Conservation (phyloP, 2,113 vertebrate species). For the Centropus unirufus region DNA sequence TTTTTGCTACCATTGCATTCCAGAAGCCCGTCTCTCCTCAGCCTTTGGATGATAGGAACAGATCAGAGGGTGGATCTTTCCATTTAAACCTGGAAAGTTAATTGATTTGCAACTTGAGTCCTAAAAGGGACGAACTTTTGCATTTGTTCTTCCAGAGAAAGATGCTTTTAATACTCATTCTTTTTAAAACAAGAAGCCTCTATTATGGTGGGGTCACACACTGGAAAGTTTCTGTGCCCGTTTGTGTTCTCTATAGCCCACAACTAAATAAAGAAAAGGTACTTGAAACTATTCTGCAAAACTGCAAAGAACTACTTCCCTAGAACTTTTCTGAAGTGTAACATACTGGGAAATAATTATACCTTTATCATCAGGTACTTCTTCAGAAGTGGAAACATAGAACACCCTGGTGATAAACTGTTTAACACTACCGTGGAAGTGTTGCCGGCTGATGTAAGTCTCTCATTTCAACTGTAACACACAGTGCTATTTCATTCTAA, state of each 20-base stretch:
- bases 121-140: background rate
- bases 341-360: background rate
- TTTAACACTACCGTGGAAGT: slow-evolving; percentile 86
- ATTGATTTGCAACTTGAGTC: background rate
- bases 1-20: background rate
- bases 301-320: background rate
- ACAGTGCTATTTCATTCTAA: background rate
- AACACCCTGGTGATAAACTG: slow-evolving; percentile 80
- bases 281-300: background rate
- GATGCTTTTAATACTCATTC: background rate
- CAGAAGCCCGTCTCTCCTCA: background rate
- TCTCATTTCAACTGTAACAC: background rate
- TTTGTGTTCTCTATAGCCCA: background rate
- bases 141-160: background rate
- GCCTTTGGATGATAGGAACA: background rate
- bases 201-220: background rate
- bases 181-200: background rate
- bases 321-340: background rate
- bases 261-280: background rate
- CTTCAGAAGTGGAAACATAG: slow-evolving; percentile 84
- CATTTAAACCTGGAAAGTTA: background rate
- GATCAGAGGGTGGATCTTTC: background rate
- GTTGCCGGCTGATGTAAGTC: slow-evolving; percentile 81
- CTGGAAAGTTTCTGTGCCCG: background rate
- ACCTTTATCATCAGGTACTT: slow-evolving; percentile 73